Evolutionary conservation across 1,140 invertebrate species (phyloP).

Genomic region (Arctopsyche grandis): DNA sequence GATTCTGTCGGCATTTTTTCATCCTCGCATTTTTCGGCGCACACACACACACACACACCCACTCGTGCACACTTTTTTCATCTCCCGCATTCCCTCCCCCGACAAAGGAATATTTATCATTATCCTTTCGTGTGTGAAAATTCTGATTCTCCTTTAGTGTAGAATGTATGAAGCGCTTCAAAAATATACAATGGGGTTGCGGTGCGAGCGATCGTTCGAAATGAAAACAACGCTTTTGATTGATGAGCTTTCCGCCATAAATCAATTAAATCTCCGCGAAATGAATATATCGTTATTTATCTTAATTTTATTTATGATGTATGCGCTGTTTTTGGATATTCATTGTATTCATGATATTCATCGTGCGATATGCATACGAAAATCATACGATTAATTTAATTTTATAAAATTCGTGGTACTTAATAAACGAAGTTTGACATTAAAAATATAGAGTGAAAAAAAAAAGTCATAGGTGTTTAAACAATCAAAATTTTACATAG

Average conservation of each 20-base stretch:
- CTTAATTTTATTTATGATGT: too few relatives aligned
- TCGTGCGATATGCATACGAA: too few relatives aligned
- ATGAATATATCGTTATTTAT: not conserved
- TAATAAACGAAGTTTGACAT: too few relatives aligned
- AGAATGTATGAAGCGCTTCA: constrained; percentile 3
- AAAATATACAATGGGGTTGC: constrained; percentile 20
- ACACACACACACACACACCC: not conserved
- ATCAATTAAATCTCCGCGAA: constrained; percentile 5
- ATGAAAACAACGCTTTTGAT: constrained; percentile 9
- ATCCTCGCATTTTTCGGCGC: constrained; percentile 7
- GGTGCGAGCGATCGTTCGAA: constrained; percentile 8
- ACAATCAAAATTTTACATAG: too few relatives aligned
- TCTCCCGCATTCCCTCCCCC: constrained; percentile 15
- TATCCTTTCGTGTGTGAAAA: constrained; percentile 42
- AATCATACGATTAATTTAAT: too few relatives aligned
- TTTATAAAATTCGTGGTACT: too few relatives aligned
- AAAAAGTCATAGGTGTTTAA: too few relatives aligned
- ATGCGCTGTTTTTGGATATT: too few relatives aligned
- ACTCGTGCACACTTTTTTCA: not conserved
- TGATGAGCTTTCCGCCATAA: constrained; percentile 24
- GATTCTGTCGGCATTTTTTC: constrained; percentile 19
- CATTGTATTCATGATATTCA: too few relatives aligned
- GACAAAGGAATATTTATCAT: constrained; percentile 44
- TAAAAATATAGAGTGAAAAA: too few relatives aligned
- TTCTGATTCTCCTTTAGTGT: constrained; percentile 33